Evolutionary conservation across 1,140 invertebrate species (phyloP).

Genomic region (Grapholita molesta): DNA sequence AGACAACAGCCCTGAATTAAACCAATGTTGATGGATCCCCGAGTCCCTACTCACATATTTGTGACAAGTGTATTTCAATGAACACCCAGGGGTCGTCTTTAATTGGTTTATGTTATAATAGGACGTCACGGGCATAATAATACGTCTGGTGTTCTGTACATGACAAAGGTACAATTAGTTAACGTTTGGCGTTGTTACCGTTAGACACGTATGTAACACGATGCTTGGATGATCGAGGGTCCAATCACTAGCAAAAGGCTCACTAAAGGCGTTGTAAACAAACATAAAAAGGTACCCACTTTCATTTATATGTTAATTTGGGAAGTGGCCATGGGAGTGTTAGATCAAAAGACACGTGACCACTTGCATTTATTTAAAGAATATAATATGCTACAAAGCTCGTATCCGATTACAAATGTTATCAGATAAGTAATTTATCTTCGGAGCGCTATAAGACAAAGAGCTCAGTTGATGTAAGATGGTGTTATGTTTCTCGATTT

Average conservation of each 20-base stretch:
- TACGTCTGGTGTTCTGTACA: not conserved
- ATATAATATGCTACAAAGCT: not conserved
- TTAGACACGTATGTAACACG: not conserved
- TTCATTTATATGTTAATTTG: conserved; percentile 7
- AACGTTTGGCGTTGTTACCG: not conserved
- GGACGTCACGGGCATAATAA: conserved; percentile 14
- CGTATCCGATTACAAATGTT: not conserved
- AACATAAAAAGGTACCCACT: not conserved
- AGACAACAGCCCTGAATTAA: conserved; percentile 16
- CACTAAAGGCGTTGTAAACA: not conserved
- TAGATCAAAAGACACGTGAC: not conserved
- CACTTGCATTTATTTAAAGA: conserved; percentile 1
- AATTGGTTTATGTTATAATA: conserved; percentile 8
- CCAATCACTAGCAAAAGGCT: conserved; percentile 6
- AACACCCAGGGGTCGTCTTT: conserved; percentile 1
- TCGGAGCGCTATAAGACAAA: not conserved
- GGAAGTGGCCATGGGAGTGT: not conserved
- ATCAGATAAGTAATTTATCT: not conserved
- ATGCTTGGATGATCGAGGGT: not conserved
- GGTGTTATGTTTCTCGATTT: not conserved
- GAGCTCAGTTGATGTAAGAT: not conserved
- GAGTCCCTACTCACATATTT: conserved; percentile 3
- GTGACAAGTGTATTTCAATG: conserved; percentile 17
- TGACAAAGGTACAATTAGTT: conserved; percentile 13
- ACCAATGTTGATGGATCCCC: conserved; percentile 7